phyloP scores from a whole-genome alignment of 2,888 invertebrate species.

The Dasypolia templi region DNA sequence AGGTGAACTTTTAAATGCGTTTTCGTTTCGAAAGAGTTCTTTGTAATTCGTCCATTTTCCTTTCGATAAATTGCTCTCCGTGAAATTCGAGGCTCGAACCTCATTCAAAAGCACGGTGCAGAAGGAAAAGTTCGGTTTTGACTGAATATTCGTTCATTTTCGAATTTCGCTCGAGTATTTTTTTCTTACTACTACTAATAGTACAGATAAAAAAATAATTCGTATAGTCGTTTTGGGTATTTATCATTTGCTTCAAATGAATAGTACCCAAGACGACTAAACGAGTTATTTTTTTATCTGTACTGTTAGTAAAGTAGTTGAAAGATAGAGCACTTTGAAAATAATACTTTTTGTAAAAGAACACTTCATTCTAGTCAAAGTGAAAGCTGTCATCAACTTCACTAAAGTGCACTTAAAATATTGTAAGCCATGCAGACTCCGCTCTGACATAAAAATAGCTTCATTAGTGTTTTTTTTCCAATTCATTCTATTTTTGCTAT shows the following conservation, averaged over 20 bases:
- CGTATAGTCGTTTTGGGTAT: not conserved
- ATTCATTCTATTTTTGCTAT: not conserved
- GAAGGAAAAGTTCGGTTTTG: conserved; percentile 5
- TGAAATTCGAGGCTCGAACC: conserved; percentile 17
- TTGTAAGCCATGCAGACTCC: not conserved
- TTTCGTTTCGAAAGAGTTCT: conserved; percentile 36
- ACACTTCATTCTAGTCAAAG: not conserved
- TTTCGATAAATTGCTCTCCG: conserved; percentile 37
- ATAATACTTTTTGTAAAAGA: not conserved
- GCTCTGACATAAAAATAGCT: not conserved
- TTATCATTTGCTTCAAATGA: too few species aligned
- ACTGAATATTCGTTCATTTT: conserved; percentile 18
- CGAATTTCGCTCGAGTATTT: not conserved
- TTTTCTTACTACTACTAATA: not conserved
- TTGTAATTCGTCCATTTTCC: conserved; percentile 42
- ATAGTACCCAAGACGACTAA: too few species aligned
- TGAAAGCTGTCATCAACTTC: not conserved
- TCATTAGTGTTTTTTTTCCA: not conserved
- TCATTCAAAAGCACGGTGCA: conserved; percentile 13
- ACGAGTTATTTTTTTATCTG: too few species aligned
- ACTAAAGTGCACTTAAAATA: not conserved
- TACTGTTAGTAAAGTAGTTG: too few species aligned
- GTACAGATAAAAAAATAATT: not conserved
- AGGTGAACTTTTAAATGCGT: conserved; percentile 35
- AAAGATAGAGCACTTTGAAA: not conserved